These are phyloP conservation scores for Gymnogyps californianus DNA, from an alignment of 2,113 vertebrate genomes.

Conservation along the genomic window DNA sequence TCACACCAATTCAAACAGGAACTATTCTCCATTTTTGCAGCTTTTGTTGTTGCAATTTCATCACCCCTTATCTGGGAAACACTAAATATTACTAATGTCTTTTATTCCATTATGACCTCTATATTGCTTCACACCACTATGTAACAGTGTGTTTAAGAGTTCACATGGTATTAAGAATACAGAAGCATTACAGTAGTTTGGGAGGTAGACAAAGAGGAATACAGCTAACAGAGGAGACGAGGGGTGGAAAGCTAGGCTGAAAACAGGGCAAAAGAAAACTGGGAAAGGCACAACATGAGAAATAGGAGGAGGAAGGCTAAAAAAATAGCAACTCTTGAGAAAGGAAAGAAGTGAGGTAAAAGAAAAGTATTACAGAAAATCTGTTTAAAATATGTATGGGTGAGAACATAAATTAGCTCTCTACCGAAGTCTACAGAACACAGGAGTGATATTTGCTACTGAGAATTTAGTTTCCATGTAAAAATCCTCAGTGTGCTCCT, in stretches of 20 bases:
- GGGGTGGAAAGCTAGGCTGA: background rate
- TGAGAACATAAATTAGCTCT: background rate
- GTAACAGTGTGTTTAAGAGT: background rate
- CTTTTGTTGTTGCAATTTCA: background rate
- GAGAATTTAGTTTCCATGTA: background rate
- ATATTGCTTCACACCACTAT: background rate
- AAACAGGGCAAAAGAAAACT: background rate
- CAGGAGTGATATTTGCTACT: background rate
- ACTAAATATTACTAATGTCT: background rate
- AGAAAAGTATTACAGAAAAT: background rate
- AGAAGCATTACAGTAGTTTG: background rate
- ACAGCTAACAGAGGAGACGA: background rate
- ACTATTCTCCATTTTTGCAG: background rate
- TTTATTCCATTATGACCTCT: background rate
- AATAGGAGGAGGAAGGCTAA: background rate
- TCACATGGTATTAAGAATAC: background rate
- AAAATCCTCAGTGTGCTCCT: background rate
- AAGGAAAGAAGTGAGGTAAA: background rate
- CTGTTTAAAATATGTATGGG: background rate
- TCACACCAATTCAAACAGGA: background rate
- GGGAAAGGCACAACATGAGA: background rate
- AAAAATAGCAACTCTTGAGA: background rate
- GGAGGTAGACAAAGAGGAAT: background rate
- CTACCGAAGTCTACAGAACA: background rate
- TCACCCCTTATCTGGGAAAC: background rate